Conservation (phyloP, 2,888 invertebrate genomes). For the Diaprepes abbreviatus region DNA sequence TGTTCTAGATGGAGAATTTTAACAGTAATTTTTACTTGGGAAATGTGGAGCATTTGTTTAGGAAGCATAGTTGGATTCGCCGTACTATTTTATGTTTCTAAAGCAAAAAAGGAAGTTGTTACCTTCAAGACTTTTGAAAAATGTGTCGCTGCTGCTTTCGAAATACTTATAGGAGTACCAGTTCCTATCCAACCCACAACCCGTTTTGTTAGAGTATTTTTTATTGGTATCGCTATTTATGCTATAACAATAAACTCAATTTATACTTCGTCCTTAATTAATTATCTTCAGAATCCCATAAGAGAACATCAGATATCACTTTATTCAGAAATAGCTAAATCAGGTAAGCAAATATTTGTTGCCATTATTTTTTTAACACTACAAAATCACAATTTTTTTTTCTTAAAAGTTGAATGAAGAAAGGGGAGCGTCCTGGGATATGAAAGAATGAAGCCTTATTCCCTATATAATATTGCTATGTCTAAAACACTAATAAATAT, state of each 20-base stretch:
- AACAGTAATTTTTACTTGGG: constrained; percentile 37
- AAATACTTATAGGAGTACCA: constrained; percentile 37
- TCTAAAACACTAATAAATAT: too few species aligned
- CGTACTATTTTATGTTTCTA: constrained; percentile 29
- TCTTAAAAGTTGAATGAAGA: too few species aligned
- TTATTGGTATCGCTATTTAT: constrained; percentile 38
- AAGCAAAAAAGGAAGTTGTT: constrained; percentile 17
- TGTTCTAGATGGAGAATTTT: constrained; percentile 45
- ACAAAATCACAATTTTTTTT: too few species aligned
- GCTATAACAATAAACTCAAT: constrained; percentile 43
- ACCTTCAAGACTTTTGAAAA: constrained; percentile 31
- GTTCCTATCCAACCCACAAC: constrained; percentile 30
- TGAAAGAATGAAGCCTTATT: too few species aligned
- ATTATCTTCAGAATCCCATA: constrained; percentile 41
- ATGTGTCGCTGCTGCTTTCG: constrained; percentile 34
- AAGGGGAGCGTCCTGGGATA: too few species aligned
- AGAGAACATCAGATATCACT: constrained; percentile 44
- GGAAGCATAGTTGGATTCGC: constrained; percentile 36
- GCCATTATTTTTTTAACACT: too few species aligned
- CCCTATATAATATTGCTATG: too few species aligned
- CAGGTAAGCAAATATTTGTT: too few species aligned
- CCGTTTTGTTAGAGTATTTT: constrained; percentile 39
- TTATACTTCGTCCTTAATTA: constrained; percentile 46
- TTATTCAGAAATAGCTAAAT: constrained; percentile 22
- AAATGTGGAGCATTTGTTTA: constrained; percentile 48